A percentile compares a stretch with the other conserved stretches of the same genome.
Evolutionary conservation across 2,888 invertebrate species (phyloP).

Genomic region (Fabriciana adippe): DNA sequence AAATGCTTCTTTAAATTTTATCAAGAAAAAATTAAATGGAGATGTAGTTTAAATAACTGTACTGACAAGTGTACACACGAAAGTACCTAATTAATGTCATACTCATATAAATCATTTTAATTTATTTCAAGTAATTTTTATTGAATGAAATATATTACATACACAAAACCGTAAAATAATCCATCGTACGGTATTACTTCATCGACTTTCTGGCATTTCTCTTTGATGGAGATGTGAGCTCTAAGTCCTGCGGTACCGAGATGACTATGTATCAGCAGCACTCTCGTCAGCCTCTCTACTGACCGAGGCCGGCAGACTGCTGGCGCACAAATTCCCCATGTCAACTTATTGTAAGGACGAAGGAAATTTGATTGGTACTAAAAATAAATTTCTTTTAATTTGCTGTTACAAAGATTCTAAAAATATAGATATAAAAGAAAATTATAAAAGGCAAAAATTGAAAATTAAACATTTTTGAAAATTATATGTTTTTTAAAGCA

Average conservation of each 20-base stretch:
- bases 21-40: no score
- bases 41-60: no score
- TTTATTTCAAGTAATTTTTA: not conserved
- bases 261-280: slow-evolving; percentile 66
- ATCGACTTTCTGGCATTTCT: slow-evolving; percentile 59
- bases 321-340: slow-evolving; percentile 82
- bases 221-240: slow-evolving; percentile 55
- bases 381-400: slow-evolving; percentile 4
- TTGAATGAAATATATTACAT: slow-evolving; percentile 42
- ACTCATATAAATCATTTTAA: no score
- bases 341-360: slow-evolving; percentile 65
- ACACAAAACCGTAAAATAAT: slow-evolving; percentile 64
- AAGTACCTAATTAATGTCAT: no score
- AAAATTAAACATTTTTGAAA: no score
- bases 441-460: no score
- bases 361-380: slow-evolving; percentile 59
- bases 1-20: no score
- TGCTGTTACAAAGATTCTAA: no score
- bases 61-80: no score
- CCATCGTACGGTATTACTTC: slow-evolving; percentile 53
- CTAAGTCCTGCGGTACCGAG: slow-evolving; percentile 65
- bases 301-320: slow-evolving; percentile 64
- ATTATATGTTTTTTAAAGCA: no score
- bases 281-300: slow-evolving; percentile 57
- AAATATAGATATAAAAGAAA: no score